Evolutionary conservation across 2,888 invertebrate genomes (phyloP).

Genomic region (Torymus aiolomorphi): DNA sequence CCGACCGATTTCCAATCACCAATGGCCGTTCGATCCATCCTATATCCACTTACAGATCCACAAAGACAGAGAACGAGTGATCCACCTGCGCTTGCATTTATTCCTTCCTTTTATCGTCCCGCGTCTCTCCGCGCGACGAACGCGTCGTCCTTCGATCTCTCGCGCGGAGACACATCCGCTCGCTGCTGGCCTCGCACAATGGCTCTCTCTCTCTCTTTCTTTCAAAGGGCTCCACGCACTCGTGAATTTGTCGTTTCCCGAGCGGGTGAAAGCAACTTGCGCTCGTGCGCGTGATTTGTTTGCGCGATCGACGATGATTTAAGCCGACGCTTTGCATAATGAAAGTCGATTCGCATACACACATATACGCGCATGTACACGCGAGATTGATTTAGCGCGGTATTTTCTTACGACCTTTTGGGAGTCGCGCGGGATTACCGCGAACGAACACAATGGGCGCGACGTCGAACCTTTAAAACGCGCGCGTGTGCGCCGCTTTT

Average conservation of each 20-base stretch:
- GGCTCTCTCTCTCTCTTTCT: too few species aligned
- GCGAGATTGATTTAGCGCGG: slow-evolving; percentile 49
- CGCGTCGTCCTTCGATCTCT: too few species aligned
- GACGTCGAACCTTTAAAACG: slow-evolving; percentile 37
- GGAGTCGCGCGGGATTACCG: slow-evolving; percentile 16
- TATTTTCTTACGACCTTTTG: slow-evolving; percentile 19
- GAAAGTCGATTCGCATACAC: slow-evolving; percentile 32
- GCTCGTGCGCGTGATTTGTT: slow-evolving; percentile 50
- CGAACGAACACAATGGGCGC: slow-evolving; percentile 42
- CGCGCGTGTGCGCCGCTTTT: not conserved
- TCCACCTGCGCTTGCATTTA: slow-evolving; percentile 13
- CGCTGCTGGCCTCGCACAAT: too few species aligned
- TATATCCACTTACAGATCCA: not conserved
- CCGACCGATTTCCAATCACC: too few species aligned
- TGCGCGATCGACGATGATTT: slow-evolving; percentile 52
- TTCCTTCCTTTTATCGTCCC: too few species aligned
- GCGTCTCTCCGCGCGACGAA: too few species aligned
- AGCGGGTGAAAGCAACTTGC: slow-evolving; percentile 37
- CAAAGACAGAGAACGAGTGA: slow-evolving; percentile 5
- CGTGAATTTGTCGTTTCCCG: slow-evolving; percentile 41
- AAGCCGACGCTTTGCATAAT: slow-evolving; percentile 50
- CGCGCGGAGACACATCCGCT: too few species aligned
- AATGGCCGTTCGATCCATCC: too few species aligned
- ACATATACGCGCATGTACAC: not conserved
- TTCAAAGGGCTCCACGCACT: not conserved